These are phyloP conservation scores for Falcunculus frontatus DNA, from an alignment of 2,113 vertebrate species.

Conservation along the genomic window DNA sequence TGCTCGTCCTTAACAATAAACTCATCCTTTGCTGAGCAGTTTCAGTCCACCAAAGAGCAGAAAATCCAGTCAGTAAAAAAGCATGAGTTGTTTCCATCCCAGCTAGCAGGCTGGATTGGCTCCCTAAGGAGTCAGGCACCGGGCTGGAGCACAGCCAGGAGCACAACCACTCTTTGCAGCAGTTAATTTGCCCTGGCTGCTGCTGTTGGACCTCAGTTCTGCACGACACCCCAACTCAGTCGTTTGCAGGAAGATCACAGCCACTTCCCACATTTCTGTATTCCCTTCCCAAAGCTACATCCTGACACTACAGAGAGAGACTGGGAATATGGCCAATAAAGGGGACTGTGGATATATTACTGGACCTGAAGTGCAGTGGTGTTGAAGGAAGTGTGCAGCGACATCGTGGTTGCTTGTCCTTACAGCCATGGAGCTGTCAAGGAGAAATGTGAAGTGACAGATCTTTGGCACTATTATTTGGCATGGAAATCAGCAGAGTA, in stretches of 20 bases:
- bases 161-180: background rate
- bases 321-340: background rate
- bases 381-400: fast-evolving
- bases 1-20: background rate
- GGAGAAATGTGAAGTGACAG: background rate
- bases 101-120: background rate
- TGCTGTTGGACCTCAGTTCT: background rate
- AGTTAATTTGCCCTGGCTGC: background rate
- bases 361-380: background rate
- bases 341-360: background rate
- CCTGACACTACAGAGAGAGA: background rate
- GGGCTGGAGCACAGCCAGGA: background rate
- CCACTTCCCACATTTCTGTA: background rate
- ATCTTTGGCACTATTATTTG: background rate
- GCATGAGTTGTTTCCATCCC: background rate
- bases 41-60: background rate
- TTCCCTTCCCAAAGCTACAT: background rate
- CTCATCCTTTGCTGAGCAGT: background rate
- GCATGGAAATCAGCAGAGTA: background rate
- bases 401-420: background rate
- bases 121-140: background rate
- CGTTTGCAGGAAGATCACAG: background rate
- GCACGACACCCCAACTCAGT: background rate
- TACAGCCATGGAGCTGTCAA: background rate
- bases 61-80: background rate